Conservation (phyloP, 1,140 invertebrate species). For the Trachymyrmex septentrionalis region DNA sequence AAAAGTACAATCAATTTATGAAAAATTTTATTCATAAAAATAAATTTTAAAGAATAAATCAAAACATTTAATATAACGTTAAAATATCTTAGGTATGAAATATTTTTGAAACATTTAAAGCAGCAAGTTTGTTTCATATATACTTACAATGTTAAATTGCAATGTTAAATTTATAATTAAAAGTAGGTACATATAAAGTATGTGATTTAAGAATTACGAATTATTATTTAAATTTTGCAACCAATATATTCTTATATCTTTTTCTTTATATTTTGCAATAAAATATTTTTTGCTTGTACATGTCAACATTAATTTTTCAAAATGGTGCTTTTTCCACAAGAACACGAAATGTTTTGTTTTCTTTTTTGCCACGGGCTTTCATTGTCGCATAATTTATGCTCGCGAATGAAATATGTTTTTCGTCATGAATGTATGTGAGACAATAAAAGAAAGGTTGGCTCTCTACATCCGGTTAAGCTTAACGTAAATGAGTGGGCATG, state of each 20-base stretch:
- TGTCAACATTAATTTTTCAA: constrained; percentile 28
- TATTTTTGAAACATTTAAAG: not conserved
- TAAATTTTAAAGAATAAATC: not conserved
- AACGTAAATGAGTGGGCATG: constrained; percentile 39
- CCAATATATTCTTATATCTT: not conserved
- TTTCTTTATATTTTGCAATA: constrained; percentile 6
- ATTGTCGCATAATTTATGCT: constrained; percentile 48
- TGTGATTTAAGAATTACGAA: not conserved
- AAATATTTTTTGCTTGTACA: not conserved
- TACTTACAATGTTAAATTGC: not conserved
- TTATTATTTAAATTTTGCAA: constrained; percentile 2
- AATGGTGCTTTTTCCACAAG: not conserved
- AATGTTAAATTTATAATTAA: too few relatives aligned
- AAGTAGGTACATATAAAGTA: not conserved
- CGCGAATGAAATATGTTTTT: constrained; percentile 55
- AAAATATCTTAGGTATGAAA: not conserved
- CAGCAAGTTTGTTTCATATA: too few relatives aligned
- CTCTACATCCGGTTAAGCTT: constrained; percentile 30
- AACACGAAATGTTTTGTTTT: constrained; percentile 9
- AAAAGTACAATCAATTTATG: not conserved
- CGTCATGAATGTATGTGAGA: constrained; percentile 11
- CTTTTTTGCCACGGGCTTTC: constrained; percentile 14
- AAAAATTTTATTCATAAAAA: not conserved
- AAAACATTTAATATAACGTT: not conserved
- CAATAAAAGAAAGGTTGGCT: constrained; percentile 42